These are phyloP conservation scores for Dorcus hopei DNA, from an alignment of 2,888 invertebrate species.

Conservation along the genomic window DNA sequence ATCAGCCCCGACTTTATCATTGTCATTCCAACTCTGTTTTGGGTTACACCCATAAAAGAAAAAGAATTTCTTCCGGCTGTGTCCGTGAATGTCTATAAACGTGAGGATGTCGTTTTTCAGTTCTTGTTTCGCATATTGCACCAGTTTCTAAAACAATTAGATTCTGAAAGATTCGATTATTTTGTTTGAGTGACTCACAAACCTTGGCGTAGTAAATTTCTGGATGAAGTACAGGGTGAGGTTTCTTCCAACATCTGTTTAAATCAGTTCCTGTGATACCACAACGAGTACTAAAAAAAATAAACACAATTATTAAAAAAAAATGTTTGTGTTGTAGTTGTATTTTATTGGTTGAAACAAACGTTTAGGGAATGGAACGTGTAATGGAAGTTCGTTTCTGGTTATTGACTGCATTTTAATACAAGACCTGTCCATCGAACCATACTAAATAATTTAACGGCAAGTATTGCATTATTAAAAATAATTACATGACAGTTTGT, in stretches of 20 bases:
- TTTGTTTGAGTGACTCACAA: slow-evolving; percentile 20
- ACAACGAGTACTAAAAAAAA: slow-evolving; percentile 68
- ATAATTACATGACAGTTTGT: slow-evolving; percentile 2
- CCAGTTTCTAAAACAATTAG: slow-evolving; percentile 25
- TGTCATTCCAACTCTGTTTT: slow-evolving; percentile 65
- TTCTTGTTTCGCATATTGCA: slow-evolving; percentile 27
- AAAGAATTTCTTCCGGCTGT: slow-evolving; percentile 80
- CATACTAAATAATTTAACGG: slow-evolving; percentile 6
- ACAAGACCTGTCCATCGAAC: not conserved
- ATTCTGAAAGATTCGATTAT: not conserved
- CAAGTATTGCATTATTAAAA: slow-evolving; percentile 11
- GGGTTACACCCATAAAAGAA: slow-evolving; percentile 81
- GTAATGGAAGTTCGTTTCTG: not conserved
- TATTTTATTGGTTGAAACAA: not conserved
- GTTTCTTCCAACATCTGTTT: slow-evolving; percentile 80
- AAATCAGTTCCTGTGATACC: slow-evolving; percentile 82
- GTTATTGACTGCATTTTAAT: slow-evolving; percentile 2
- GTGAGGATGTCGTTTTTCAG: slow-evolving; percentile 26
- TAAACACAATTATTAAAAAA: not conserved
- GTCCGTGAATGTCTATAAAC: slow-evolving; percentile 78
- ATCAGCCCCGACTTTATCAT: slow-evolving; percentile 45
- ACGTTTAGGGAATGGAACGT: slow-evolving; percentile 1
- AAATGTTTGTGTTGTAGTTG: not conserved
- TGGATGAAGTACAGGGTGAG: slow-evolving; percentile 71
- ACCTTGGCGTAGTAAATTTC: slow-evolving; percentile 81